Evolutionary conservation across 2,888 invertebrate genomes (phyloP), one percentile per base, ranked within the genome.

Genomic region (Crepidodera aurea): DNA sequence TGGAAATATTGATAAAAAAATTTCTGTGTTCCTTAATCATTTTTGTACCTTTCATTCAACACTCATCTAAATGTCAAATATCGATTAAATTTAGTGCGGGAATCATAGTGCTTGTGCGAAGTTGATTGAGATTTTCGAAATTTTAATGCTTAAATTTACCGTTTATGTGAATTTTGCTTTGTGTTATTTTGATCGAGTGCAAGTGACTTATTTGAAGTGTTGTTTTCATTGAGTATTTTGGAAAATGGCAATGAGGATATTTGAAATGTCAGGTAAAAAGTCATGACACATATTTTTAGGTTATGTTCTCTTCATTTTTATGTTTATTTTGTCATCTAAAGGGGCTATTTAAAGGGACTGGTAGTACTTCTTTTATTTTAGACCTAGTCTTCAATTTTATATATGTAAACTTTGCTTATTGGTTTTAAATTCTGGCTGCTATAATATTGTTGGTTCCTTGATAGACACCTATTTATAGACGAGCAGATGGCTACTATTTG

Each of bases 201-300:
- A 48, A 32, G 27, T 44, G 57, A 39, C 42, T 37, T 34, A 22
- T 42, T 32, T 27, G 22, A 10, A 57, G 48, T 57, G 29, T 16
- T 13, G 10, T 48, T n/a, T 56, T n/a, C 15, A 34, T 18, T 42
- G 16, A 51, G 27, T 25, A 10, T 42, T 29, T 40, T 39, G 16
- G 54, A 51, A 51, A 57, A 64, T 57, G 44, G 34, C 10, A 54
- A 19, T 37, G 51, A 53, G 50, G 39, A 39, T 25, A 12, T 58
- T 27, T n/a, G 37, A 54, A 34, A 57, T 42, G 58, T 65, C 67
- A 65, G 67, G 67, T 67, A 65, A 67, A 60, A 53, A 51, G 40
- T 44, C 44, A 51, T 58, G 56, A 63, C 56, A 46, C 48, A 40
- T 51, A 61, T 51, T 65, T 59, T 48, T 62, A 67, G 67, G 67